Evolutionary conservation across 2,888 invertebrate species (phyloP).

Genomic region (Epirrita christyi): DNA sequence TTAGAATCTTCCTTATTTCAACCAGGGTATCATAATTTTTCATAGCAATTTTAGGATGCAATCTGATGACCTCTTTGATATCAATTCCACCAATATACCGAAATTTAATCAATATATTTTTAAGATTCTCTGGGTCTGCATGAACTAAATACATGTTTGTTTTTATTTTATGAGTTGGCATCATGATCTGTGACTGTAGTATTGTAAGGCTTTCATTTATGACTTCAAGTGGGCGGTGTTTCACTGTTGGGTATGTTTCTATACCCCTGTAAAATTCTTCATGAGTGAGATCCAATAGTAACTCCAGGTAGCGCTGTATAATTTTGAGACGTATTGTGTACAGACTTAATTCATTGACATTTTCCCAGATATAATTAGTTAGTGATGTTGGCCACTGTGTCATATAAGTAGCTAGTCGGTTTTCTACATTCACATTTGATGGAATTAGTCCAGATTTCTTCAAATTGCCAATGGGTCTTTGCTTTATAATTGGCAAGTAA

Average conservation of each 20-base stretch:
- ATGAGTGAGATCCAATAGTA: slow-evolving; percentile 65
- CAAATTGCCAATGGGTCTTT: slow-evolving; percentile 63
- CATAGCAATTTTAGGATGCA: slow-evolving; percentile 70
- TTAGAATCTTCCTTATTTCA: slow-evolving; percentile 64
- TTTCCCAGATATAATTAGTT: slow-evolving; percentile 66
- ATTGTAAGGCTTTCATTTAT: slow-evolving; percentile 70
- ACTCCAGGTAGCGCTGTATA: slow-evolving; percentile 73
- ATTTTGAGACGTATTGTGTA: slow-evolving; percentile 68
- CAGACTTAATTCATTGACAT: slow-evolving; percentile 60
- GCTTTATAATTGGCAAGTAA: slow-evolving; percentile 64
- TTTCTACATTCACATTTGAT: slow-evolving; percentile 65
- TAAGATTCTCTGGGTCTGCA: slow-evolving; percentile 72
- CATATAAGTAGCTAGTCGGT: slow-evolving; percentile 70
- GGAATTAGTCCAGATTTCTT: slow-evolving; percentile 56
- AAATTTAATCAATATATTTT: slow-evolving; percentile 62
- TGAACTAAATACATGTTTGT: slow-evolving; percentile 73
- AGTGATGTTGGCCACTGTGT: slow-evolving; percentile 79
- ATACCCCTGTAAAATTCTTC: slow-evolving; percentile 70
- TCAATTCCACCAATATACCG: slow-evolving; percentile 71
- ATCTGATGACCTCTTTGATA: slow-evolving; percentile 72
- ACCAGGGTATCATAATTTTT: slow-evolving; percentile 60
- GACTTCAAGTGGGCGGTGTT: slow-evolving; percentile 69
- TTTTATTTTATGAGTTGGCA: slow-evolving; percentile 71
- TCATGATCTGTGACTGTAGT: slow-evolving; percentile 63
- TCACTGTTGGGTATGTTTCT: slow-evolving; percentile 73